These are phyloP conservation scores for Pogonomyrmex californicus DNA, from an alignment of 1,140 invertebrate species.

Conservation along the genomic window DNA sequence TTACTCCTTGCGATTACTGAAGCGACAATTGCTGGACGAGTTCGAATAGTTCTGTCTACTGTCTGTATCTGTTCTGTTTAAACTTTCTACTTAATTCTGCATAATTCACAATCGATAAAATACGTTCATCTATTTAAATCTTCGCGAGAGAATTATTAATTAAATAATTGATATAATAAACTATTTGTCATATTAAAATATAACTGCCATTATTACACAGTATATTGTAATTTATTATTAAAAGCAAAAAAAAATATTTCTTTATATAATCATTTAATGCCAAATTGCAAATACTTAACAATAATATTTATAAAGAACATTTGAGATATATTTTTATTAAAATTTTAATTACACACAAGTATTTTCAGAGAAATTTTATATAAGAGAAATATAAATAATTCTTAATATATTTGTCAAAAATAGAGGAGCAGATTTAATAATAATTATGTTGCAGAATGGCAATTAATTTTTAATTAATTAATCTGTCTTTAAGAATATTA, in stretches of 20 bases:
- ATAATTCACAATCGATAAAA: background rate
- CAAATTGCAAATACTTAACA: background rate
- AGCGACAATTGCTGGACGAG: slow-evolving; percentile 62
- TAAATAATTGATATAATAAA: background rate
- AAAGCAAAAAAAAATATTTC: background rate
- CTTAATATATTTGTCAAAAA: background rate
- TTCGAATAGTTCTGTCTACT: slow-evolving; percentile 50
- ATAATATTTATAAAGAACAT: background rate
- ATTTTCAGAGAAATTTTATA: background rate
- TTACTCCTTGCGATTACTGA: slow-evolving; percentile 61
- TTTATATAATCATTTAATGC: background rate
- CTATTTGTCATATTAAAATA: background rate
- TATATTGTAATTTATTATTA: slow-evolving; percentile 5
- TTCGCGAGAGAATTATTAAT: background rate
- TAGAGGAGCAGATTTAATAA: background rate
- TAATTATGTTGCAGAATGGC: background rate
- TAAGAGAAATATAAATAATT: background rate
- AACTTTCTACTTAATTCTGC: background rate
- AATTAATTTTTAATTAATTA: background rate
- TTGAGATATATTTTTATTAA: background rate
- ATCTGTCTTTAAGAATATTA: background rate
- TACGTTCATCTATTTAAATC: background rate
- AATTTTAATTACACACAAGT: background rate
- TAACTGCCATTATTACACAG: background rate
- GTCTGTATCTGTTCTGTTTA: background rate